Conservation (phyloP, 2,797 vertebrate genomes). For the Petrocephalus schoutedeni region DNA sequence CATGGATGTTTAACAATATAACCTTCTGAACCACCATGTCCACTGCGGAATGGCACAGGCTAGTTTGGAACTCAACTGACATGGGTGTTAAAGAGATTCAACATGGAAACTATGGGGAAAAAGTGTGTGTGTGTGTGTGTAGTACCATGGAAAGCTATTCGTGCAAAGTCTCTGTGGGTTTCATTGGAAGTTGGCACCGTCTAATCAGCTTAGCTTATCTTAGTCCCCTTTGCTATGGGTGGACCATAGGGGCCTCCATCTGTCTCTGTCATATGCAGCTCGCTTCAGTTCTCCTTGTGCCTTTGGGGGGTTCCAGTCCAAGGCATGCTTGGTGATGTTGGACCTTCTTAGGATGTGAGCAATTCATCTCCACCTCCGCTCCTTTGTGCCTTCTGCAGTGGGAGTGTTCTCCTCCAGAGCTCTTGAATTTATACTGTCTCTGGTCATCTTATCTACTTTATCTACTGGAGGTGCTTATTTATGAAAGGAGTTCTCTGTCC, state of each 20-base stretch:
- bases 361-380: neutral
- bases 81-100: neutral
- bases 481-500: neutral
- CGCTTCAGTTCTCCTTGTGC: neutral
- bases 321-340: slow-evolving; percentile 4
- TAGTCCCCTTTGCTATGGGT: slow-evolving; percentile 22
- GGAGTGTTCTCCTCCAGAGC: neutral
- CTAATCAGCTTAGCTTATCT: slow-evolving; percentile 41
- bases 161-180: slow-evolving; percentile 30
- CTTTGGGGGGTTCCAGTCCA: slow-evolving; percentile 1
- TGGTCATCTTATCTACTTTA: slow-evolving; percentile 1
- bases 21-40: neutral
- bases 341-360: neutral
- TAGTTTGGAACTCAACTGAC: neutral
- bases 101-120: neutral
- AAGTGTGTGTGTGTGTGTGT: neutral
- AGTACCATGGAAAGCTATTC: neutral
- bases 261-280: neutral
- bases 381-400: neutral
- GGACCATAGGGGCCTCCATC: slow-evolving; percentile 2
- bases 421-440: slow-evolving; percentile 4
- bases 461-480: neutral
- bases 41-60: neutral
- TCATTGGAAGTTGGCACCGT: slow-evolving; percentile 43
- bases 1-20: slow-evolving; percentile 7